These are phyloP conservation scores for Acanthopleura granulata DNA, from an alignment of 2,888 invertebrate species.

Conservation along the genomic window DNA sequence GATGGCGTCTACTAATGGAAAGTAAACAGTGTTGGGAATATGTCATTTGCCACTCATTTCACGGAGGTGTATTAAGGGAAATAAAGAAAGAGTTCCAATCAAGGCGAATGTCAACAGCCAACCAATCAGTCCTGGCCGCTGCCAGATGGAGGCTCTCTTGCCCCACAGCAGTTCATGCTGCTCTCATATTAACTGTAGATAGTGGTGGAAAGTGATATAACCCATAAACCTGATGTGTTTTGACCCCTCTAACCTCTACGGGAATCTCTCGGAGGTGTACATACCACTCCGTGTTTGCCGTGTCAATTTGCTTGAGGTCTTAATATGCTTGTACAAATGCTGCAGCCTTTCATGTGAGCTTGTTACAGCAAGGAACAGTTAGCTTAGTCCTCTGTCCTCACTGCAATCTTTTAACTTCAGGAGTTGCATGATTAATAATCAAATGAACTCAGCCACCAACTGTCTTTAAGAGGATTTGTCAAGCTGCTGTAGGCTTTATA, in stretches of 20 bases:
- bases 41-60: conserved; percentile 19
- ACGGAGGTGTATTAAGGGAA: conserved; percentile 6
- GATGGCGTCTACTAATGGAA: conserved; percentile 18
- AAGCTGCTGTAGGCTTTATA: too few relatives aligned
- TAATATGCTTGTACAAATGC: too few relatives aligned
- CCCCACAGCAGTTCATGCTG: conserved; percentile 4
- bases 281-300: too few relatives aligned
- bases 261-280: too few relatives aligned
- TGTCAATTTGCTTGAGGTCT: too few relatives aligned
- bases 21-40: conserved; percentile 17
- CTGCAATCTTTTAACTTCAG: too few relatives aligned
- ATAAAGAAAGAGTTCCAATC: conserved; percentile 7
- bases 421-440: too few relatives aligned
- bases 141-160: conserved; percentile 6
- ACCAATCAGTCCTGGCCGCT: neutral
- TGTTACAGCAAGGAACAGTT: too few relatives aligned
- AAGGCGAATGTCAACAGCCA: conserved; percentile 6
- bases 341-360: too few relatives aligned
- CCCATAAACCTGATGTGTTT: conserved; percentile 17
- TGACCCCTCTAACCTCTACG: neutral
- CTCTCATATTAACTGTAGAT: conserved; percentile 8
- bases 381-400: too few relatives aligned
- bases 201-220: conserved; percentile 16
- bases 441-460: too few relatives aligned
- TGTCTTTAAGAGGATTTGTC: too few relatives aligned